Conservation (phyloP, 37 sponge, comb jelly and placozoan genomes). For the Crambe crambe region DNA sequence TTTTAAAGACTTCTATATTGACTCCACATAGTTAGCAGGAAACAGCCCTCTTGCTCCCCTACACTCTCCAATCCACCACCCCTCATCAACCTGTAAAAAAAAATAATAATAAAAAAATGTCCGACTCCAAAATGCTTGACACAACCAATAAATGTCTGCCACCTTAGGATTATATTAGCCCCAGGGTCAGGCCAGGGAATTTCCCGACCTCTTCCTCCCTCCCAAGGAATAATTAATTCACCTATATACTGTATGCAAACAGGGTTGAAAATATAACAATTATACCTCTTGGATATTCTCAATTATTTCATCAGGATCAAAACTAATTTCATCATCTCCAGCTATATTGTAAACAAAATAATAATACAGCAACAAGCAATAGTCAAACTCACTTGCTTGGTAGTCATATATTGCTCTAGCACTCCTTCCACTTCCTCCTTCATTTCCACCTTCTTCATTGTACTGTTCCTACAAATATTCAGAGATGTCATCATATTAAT, state of each 20-base stretch:
- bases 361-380: not conserved
- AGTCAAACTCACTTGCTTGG: constrained; percentile 65
- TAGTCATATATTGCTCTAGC: constrained; percentile 88
- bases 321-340: constrained; percentile 55
- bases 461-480: not conserved
- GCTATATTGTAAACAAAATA: not conserved
- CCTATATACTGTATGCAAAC: too few relatives aligned
- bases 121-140: too few relatives aligned
- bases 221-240: too few relatives aligned
- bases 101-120: too few relatives aligned
- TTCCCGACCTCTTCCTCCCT: not conserved
- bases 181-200: not conserved
- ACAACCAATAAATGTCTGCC: too few relatives aligned
- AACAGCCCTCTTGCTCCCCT: constrained; percentile 78
- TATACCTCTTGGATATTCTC: constrained; percentile 78
- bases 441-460: not conserved
- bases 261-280: too few relatives aligned
- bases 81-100: constrained; percentile 66
- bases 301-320: constrained; percentile 93
- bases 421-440: constrained; percentile 26
- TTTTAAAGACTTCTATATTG: too few relatives aligned
- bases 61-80: constrained; percentile 87
- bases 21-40: constrained; percentile 88
- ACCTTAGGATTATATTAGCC: not conserved
- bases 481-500: not conserved